Percentiles rank a stretch among this genome's conserved stretches.
Evolutionary conservation across 2,888 invertebrate species (phyloP).

Genomic region (Sphinx pinastri): DNA sequence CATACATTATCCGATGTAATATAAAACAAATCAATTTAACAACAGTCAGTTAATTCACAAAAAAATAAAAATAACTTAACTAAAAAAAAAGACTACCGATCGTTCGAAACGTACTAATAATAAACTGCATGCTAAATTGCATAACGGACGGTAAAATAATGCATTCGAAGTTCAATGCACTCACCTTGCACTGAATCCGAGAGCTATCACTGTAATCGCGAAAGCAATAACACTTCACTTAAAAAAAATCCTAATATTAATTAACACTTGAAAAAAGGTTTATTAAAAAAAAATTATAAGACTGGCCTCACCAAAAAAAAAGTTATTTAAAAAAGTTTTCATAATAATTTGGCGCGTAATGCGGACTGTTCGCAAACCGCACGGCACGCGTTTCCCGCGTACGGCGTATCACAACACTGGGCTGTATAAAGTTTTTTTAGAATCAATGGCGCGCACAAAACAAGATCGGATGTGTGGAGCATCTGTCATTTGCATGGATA

Average conservation of each 20-base stretch:
- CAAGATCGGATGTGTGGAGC: not conserved
- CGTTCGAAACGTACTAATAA: not conserved
- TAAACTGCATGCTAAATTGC: conserved; percentile 13
- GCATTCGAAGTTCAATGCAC: conserved; percentile 26
- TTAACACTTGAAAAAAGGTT: not conserved
- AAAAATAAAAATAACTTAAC: not conserved
- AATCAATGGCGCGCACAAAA: conserved; percentile 9
- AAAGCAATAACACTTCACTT: not conserved
- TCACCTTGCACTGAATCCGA: not conserved
- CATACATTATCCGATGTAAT: no score
- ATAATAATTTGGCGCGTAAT: not conserved
- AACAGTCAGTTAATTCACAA: not conserved
- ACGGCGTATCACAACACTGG: conserved; percentile 42
- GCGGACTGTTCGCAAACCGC: not conserved
- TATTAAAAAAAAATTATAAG: not conserved
- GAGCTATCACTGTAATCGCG: conserved; percentile 14
- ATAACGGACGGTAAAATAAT: conserved; percentile 17
- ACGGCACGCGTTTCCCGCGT: conserved; percentile 36
- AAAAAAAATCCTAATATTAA: not conserved
- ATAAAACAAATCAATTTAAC: not conserved
- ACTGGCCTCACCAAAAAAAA: not conserved
- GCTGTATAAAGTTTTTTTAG: conserved; percentile 1
- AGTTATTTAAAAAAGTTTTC: not conserved
- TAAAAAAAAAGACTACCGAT: not conserved
- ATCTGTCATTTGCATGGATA: not conserved